These are phyloP conservation scores for Sebastiscus albofasciatus DNA, from an alignment of 2,797 vertebrate genomes.

Conservation along the genomic window DNA sequence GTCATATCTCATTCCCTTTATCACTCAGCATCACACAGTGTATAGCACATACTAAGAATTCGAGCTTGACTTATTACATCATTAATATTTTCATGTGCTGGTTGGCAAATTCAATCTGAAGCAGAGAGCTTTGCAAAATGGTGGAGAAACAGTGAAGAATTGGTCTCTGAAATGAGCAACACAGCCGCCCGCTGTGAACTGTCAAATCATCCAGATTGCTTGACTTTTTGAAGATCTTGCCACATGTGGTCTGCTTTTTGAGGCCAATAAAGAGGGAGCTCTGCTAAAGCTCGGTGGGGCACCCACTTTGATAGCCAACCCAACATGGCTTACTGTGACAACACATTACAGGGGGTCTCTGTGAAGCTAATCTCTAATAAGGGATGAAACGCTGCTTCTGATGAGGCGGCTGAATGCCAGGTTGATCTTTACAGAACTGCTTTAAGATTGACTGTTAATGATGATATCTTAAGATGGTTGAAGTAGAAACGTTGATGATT, in stretches of 20 bases:
- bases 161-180: slow-evolving; percentile 64
- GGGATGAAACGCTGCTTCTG: slow-evolving; percentile 68
- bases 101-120: slow-evolving; percentile 71
- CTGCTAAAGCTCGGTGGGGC: slow-evolving; percentile 75
- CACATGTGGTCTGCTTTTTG: slow-evolving; percentile 68
- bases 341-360: slow-evolving; percentile 76
- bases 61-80: slow-evolving; percentile 66
- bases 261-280: slow-evolving; percentile 69
- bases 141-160: slow-evolving; percentile 57
- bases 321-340: slow-evolving; percentile 81
- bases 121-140: slow-evolving; percentile 64
- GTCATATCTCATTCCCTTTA: slow-evolving; percentile 69
- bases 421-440: slow-evolving; percentile 68
- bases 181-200: slow-evolving; percentile 71
- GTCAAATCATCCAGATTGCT: slow-evolving; percentile 78
- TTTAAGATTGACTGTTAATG: slow-evolving; percentile 52
- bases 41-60: slow-evolving; percentile 34
- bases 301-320: slow-evolving; percentile 79
- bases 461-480: slow-evolving; percentile 40
- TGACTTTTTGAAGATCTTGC: slow-evolving; percentile 78
- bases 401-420: slow-evolving; percentile 59
- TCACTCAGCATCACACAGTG: slow-evolving; percentile 57
- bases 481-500: slow-evolving; percentile 41
- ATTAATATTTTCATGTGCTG: slow-evolving; percentile 75
- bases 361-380: slow-evolving; percentile 84